Evolutionary conservation across 2,888 invertebrate genomes (phyloP).

Genomic region (Ichneumoninae sp.): DNA sequence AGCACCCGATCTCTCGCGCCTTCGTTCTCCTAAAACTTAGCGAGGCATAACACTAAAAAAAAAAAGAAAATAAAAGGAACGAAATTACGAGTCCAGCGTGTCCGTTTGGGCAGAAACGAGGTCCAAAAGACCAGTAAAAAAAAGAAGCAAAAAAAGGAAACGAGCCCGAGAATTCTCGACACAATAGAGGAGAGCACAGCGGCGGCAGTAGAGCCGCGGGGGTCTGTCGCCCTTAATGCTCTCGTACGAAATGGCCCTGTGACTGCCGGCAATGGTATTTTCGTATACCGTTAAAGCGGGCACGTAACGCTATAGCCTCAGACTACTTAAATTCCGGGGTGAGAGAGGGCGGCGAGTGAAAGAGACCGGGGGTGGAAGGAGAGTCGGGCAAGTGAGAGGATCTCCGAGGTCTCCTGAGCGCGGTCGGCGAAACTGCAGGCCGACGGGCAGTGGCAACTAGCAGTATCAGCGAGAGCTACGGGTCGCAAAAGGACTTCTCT

Average conservation of each 20-base stretch:
- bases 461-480: slow-evolving; percentile 51
- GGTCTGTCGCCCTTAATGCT: slow-evolving; percentile 63
- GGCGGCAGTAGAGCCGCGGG: slow-evolving; percentile 39
- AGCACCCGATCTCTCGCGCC: slow-evolving; percentile 38
- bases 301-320: slow-evolving; percentile 28
- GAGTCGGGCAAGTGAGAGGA: neutral
- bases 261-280: slow-evolving; percentile 57
- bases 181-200: slow-evolving; percentile 67
- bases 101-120: slow-evolving; percentile 55
- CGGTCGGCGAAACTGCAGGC: slow-evolving; percentile 45
- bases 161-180: slow-evolving; percentile 63
- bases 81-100: slow-evolving; percentile 60
- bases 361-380: slow-evolving; percentile 32
- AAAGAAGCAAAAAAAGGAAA: slow-evolving; percentile 38
- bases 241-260: slow-evolving; percentile 64
- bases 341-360: slow-evolving; percentile 38
- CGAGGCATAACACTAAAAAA: slow-evolving; percentile 55
- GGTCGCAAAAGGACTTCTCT: slow-evolving; percentile 46
- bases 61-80: slow-evolving; percentile 18
- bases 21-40: slow-evolving; percentile 62
- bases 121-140: slow-evolving; percentile 5
- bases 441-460: slow-evolving; percentile 40
- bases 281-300: slow-evolving; percentile 20
- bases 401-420: slow-evolving; percentile 14
- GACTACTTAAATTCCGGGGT: slow-evolving; percentile 66